Percentiles rank a stretch among this genome's conserved stretches.
These are phyloP conservation scores for Chaetophractus vellerosus DNA, from an alignment of 2,797 vertebrate species.

Conservation along the genomic window DNA sequence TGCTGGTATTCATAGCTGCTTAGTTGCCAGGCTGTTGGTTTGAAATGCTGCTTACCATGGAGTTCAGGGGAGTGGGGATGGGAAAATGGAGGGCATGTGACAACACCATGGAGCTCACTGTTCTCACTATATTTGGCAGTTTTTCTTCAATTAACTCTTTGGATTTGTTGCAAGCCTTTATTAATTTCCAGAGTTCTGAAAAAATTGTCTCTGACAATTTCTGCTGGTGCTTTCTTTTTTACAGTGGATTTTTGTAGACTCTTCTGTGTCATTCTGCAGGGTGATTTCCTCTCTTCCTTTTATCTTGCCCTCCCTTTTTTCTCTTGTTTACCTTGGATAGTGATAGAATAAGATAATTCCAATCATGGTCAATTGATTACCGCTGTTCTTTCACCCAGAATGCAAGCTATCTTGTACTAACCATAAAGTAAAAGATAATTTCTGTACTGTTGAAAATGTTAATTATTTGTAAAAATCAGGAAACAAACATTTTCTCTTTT, in stretches of 20 bases:
- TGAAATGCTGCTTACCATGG: background rate
- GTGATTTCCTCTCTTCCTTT: background rate
- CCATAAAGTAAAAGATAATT: background rate
- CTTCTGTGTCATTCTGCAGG: background rate
- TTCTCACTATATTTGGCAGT: background rate
- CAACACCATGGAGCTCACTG: background rate
- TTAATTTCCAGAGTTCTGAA: slow-evolving; percentile 36
- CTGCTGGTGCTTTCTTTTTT: slow-evolving; percentile 33
- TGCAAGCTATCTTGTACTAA: background rate
- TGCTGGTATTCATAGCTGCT: background rate
- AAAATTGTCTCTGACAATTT: background rate
- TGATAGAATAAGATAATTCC: background rate
- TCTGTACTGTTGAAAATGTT: slow-evolving; percentile 52
- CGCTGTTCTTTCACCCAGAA: background rate
- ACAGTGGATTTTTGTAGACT: background rate
- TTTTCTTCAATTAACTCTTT: background rate
- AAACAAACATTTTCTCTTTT: slow-evolving; percentile 61
- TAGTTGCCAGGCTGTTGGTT: background rate
- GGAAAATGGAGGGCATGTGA: no score
- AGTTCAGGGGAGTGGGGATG: background rate
- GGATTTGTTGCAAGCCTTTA: background rate
- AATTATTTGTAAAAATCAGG: slow-evolving; percentile 30
- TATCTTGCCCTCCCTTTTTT: background rate
- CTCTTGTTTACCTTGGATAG: background rate
- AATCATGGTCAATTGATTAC: background rate